Percentiles rank a stretch among this genome's conserved stretches.
Evolutionary conservation across 1,140 invertebrate species (phyloP).

Genomic region (Polypedilum vanderplanki): DNA sequence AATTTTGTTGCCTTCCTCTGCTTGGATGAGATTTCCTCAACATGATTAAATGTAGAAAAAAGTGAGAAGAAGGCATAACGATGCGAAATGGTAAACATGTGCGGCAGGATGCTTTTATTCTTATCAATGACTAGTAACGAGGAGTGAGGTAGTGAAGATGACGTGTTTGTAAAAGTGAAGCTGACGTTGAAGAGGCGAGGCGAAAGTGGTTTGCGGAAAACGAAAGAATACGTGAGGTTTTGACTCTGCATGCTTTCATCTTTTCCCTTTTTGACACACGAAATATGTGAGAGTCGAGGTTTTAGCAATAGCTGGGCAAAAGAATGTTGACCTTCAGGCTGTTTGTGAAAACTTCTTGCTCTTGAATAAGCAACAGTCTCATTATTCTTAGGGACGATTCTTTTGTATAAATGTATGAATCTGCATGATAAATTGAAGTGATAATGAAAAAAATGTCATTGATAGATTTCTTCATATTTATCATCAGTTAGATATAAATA

Average conservation of each 20-base stretch:
- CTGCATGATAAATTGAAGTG: no score
- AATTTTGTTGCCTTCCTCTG: neutral
- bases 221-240: slow-evolving; percentile 11
- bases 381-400: no score
- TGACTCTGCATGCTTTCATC: neutral
- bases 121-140: neutral
- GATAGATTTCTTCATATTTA: no score
- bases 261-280: neutral
- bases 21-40: neutral
- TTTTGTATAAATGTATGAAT: no score
- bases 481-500: no score
- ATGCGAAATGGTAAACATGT: neutral
- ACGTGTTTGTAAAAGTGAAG: neutral
- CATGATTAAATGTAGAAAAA: neutral
- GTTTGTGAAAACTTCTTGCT: no score
- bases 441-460: no score
- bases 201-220: neutral
- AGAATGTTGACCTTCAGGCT: no score
- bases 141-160: neutral
- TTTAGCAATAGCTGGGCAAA: no score
- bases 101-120: neutral
- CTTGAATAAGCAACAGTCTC: no score
- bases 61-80: neutral
- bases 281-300: no score
- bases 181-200: neutral